These are phyloP conservation scores for Bombus huntii DNA, from an alignment of 1,140 invertebrate species.

Conservation along the genomic window DNA sequence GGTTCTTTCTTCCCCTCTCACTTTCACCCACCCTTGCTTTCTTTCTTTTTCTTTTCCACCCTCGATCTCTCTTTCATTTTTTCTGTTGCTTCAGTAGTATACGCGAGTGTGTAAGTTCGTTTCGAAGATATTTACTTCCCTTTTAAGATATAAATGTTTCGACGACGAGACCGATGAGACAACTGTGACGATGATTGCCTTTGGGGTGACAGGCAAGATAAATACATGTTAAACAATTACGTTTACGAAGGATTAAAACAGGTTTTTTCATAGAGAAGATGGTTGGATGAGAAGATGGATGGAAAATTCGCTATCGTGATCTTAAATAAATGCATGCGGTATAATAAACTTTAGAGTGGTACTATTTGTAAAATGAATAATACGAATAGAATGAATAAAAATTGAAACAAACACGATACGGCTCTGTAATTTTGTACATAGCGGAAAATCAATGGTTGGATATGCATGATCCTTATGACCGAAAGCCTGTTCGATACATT, in stretches of 20 bases:
- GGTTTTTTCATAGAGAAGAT: neutral
- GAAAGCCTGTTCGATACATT: neutral
- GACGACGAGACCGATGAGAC: too few species aligned
- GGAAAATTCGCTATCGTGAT: neutral
- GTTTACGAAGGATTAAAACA: neutral
- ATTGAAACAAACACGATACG: neutral
- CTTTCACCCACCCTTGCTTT: neutral
- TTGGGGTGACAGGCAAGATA: neutral
- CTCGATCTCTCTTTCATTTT: neutral
- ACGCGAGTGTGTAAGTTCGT: neutral
- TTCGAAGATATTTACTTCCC: neutral
- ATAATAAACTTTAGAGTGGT: too few species aligned
- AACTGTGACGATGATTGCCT: neutral
- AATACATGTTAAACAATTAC: neutral
- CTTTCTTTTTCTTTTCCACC: neutral
- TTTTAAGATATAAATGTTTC: too few species aligned
- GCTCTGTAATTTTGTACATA: neutral
- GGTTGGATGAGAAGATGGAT: neutral
- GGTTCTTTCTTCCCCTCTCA: slow-evolving; percentile 10
- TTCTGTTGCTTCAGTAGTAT: too few species aligned
- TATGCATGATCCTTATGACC: neutral
- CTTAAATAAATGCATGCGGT: too few species aligned
- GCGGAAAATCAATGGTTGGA: neutral
- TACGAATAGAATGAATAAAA: neutral
- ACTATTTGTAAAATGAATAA: neutral